Conservation (phyloP, 2,113 vertebrate species). For the Microcebus jonahi region DNA sequence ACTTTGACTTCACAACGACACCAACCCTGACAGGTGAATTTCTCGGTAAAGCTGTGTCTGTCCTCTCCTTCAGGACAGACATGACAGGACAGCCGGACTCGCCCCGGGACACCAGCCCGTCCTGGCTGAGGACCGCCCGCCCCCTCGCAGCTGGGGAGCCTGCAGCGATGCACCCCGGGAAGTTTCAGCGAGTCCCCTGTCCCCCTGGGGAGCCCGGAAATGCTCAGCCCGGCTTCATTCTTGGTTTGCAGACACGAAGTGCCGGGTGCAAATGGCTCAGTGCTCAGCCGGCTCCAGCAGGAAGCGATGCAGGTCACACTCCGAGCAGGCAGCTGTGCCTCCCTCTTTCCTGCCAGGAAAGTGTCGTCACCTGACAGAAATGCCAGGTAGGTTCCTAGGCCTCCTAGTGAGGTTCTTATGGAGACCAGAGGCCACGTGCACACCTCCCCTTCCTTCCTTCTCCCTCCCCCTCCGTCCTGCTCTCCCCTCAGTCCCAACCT, state of each 20-base stretch:
- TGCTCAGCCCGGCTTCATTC: not conserved
- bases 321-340: not conserved
- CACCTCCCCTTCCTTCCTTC: not conserved
- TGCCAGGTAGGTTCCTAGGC: not conserved
- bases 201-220: not conserved
- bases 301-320: not conserved
- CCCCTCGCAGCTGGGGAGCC: not conserved
- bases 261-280: not conserved
- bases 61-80: not conserved
- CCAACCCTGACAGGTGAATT: not conserved
- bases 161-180: not conserved
- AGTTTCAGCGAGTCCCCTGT: not conserved
- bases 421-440: not conserved
- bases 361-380: not conserved
- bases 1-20: not conserved
- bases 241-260: not conserved
- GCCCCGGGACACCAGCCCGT: not conserved
- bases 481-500: not conserved
- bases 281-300: not conserved
- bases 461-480: not conserved
- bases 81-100: not conserved
- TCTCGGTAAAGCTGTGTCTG: not conserved
- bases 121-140: not conserved
- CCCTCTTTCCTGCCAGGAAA: not conserved
- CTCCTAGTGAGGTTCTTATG: not conserved